Conservation (phyloP, 2,797 vertebrate genomes). For the Chiroxiphia lanceolata region DNA sequence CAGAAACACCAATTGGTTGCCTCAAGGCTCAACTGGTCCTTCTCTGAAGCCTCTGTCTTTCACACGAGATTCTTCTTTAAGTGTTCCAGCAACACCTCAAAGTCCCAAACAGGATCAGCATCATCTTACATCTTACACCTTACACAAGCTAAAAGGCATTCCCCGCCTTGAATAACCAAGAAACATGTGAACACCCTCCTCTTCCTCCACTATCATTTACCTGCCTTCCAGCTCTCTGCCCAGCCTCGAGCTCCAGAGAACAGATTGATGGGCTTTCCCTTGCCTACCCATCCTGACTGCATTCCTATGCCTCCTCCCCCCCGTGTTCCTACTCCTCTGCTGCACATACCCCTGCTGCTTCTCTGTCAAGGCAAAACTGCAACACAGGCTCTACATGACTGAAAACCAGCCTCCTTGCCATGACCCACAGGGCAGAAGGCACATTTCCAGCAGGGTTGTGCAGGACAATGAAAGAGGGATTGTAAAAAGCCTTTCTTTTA, state of each 20-base stretch:
- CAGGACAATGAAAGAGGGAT: background rate
- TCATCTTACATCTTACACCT: background rate
- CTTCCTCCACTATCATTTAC: background rate
- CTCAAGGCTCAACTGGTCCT: background rate
- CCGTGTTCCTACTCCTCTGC: rapidly evolving
- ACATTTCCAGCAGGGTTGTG: background rate
- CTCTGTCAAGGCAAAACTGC: rapidly evolving
- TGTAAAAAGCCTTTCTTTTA: background rate
- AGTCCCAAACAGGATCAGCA: background rate
- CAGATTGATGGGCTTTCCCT: rapidly evolving
- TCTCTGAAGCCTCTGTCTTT: background rate
- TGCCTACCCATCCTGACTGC: background rate
- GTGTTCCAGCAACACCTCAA: background rate
- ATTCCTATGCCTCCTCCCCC: rapidly evolving
- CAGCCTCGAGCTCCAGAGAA: rapidly evolving
- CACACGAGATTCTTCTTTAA: rapidly evolving
- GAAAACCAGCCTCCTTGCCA: background rate
- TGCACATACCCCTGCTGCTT: background rate
- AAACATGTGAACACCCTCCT: background rate
- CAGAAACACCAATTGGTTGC: background rate
- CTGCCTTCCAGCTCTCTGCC: background rate
- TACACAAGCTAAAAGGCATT: background rate
- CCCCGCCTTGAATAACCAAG: background rate
- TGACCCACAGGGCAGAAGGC: background rate
- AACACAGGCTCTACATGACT: background rate